A percentile compares a stretch with the other conserved stretches of the same genome.
Evolutionary conservation across 1,140 invertebrate genomes (phyloP).

Genomic region (Globodera rostochiensis): DNA sequence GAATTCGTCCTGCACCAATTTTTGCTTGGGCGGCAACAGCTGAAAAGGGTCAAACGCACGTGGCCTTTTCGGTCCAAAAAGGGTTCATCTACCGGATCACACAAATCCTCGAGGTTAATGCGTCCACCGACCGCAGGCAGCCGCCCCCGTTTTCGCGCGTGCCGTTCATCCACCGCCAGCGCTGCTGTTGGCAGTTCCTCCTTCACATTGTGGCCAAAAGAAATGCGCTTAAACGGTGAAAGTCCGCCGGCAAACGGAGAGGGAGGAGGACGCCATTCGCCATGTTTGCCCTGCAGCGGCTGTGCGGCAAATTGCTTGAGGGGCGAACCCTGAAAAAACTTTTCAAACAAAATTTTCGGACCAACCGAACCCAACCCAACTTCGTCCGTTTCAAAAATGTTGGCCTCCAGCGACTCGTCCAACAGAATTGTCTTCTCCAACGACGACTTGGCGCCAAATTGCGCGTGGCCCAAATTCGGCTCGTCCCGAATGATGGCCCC

Average conservation of each 20-base stretch:
- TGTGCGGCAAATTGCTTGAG: background rate
- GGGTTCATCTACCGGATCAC: slow-evolving; percentile 33
- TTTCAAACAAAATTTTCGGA: background rate
- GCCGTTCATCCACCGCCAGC: background rate
- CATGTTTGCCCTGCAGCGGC: too few species aligned
- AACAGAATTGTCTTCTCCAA: background rate
- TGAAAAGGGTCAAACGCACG: slow-evolving; percentile 8
- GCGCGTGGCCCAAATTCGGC: too few species aligned
- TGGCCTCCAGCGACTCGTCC: background rate
- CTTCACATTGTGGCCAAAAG: background rate
- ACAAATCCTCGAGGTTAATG: slow-evolving; percentile 44
- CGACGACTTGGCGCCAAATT: background rate
- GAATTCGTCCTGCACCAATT: slow-evolving; percentile 56
- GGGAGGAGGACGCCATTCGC: too few species aligned
- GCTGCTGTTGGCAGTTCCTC: background rate
- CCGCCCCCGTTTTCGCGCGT: background rate
- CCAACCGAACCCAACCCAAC: background rate
- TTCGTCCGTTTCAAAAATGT: background rate
- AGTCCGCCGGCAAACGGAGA: background rate
- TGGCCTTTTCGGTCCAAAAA: too few species aligned
- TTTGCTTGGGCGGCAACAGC: slow-evolving; percentile 31
- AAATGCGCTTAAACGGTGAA: slow-evolving; percentile 18
- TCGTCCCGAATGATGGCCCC: too few species aligned
- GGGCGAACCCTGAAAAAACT: background rate
- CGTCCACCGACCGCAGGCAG: background rate